These are phyloP conservation scores for Nasonia vitripennis DNA, from an alignment of 1,140 invertebrate genomes.

Conservation along the genomic window DNA sequence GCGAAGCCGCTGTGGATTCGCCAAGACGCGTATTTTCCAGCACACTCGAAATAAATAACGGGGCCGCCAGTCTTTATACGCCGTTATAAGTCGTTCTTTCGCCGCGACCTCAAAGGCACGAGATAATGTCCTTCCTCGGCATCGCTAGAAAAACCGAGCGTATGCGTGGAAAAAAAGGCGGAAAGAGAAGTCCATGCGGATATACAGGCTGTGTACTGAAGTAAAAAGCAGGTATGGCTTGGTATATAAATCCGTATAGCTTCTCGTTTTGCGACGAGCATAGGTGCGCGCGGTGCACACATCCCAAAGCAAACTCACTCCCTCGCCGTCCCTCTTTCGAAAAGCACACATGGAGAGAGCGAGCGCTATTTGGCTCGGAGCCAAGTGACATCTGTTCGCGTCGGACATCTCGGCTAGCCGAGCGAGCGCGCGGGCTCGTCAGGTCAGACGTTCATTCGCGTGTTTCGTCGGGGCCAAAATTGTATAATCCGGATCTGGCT, in stretches of 20 bases:
- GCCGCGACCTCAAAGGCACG: background rate
- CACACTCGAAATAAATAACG: background rate
- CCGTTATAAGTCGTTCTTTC: background rate
- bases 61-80: background rate
- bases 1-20: no score
- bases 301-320: conserved; percentile 60
- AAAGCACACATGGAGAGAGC: conserved; percentile 49
- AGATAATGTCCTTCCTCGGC: background rate
- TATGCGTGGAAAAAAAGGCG: background rate
- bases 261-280: conserved; percentile 49
- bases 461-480: conserved; percentile 52
- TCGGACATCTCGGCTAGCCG: conserved; percentile 27
- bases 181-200: background rate
- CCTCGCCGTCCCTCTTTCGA: conserved; percentile 45
- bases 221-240: conserved; percentile 50
- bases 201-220: background rate
- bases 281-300: conserved; percentile 18
- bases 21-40: background rate
- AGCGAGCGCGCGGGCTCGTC: background rate
- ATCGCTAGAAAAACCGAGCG: conserved; percentile 10
- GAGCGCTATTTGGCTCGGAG: conserved; percentile 63
- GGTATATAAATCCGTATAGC: conserved; percentile 54
- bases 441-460: background rate
- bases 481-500: conserved; percentile 56
- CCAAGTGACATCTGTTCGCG: conserved; percentile 64